Conservation (phyloP, 2,113 vertebrate genomes). For the Lepisosteus osseus region DNA sequence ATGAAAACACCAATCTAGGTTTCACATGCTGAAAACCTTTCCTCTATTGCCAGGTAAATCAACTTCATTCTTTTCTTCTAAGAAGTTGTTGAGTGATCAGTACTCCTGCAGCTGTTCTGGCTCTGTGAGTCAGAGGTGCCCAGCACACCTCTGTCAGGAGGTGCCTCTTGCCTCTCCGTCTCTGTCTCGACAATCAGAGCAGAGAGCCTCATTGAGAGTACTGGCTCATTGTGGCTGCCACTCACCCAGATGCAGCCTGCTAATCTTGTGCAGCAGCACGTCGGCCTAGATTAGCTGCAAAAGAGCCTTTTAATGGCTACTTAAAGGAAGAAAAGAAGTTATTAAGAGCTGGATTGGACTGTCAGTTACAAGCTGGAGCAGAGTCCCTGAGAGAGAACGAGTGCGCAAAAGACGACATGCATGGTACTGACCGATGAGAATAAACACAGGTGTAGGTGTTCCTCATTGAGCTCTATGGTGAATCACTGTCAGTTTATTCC, state of each 20-base stretch:
- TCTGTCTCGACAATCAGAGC: conserved; percentile 24
- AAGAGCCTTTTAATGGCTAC: conserved; percentile 36
- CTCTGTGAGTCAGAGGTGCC: too few species aligned
- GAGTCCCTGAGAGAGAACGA: neutral
- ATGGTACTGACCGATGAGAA: too few species aligned
- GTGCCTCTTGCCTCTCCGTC: neutral
- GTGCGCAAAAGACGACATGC: neutral
- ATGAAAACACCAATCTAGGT: too few species aligned
- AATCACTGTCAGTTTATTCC: too few species aligned
- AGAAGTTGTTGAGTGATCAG: too few species aligned
- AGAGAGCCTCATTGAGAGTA: conserved; percentile 8
- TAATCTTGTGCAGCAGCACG: conserved; percentile 12
- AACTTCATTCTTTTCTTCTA: too few species aligned
- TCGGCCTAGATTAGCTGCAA: conserved; percentile 33
- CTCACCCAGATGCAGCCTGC: conserved; percentile 9
- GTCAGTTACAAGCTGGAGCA: conserved; percentile 5
- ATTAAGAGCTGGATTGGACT: conserved; percentile 17
- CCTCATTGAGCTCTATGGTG: too few species aligned
- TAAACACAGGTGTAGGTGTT: too few species aligned
- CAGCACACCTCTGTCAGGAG: too few species aligned
- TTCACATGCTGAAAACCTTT: neutral
- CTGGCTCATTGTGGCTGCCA: conserved; percentile 17
- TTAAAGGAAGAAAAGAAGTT: conserved; percentile 28
- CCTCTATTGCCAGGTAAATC: neutral
- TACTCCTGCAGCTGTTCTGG: too few species aligned